Percentiles rank a stretch among this genome's conserved stretches.
These are phyloP conservation scores for Pteropus rufus DNA, from an alignment of 2,797 vertebrate genomes.

Conservation along the genomic window DNA sequence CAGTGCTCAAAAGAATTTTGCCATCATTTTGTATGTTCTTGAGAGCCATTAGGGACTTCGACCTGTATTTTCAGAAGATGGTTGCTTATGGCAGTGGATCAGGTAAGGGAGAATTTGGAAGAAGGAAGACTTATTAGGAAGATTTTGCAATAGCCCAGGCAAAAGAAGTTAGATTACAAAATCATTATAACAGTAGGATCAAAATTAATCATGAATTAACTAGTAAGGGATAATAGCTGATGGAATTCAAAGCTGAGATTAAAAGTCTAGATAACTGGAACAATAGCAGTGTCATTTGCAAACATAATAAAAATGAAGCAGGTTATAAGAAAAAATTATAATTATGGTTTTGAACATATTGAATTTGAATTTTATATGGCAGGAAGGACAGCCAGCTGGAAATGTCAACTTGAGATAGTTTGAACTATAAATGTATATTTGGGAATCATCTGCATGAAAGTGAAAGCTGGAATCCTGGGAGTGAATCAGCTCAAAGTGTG, in stretches of 20 bases:
- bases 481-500: constrained; percentile 47
- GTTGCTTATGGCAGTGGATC: background rate
- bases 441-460: constrained; percentile 58
- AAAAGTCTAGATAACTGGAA: constrained; percentile 6
- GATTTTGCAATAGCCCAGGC: background rate
- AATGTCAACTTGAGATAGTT: constrained; percentile 64
- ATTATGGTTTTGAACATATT: constrained; percentile 57
- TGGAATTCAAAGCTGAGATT: constrained; percentile 39
- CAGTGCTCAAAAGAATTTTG: background rate
- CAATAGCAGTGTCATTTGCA: constrained; percentile 34
- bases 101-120: constrained; percentile 15
- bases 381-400: constrained; percentile 61
- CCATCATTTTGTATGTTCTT: background rate
- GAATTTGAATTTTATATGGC: constrained; percentile 61
- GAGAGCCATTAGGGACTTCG: background rate
- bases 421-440: constrained; percentile 63
- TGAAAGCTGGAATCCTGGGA: constrained; percentile 59
- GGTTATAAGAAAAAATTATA: constrained; percentile 44
- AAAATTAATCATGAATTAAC: constrained; percentile 14
- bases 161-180: constrained; percentile 28
- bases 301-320: constrained; percentile 53
- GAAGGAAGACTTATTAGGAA: background rate
- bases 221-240: background rate
- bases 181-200: background rate
- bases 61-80: background rate